Conservation (phyloP, 1,140 invertebrate genomes). For the Zaprionus davidi region DNA sequence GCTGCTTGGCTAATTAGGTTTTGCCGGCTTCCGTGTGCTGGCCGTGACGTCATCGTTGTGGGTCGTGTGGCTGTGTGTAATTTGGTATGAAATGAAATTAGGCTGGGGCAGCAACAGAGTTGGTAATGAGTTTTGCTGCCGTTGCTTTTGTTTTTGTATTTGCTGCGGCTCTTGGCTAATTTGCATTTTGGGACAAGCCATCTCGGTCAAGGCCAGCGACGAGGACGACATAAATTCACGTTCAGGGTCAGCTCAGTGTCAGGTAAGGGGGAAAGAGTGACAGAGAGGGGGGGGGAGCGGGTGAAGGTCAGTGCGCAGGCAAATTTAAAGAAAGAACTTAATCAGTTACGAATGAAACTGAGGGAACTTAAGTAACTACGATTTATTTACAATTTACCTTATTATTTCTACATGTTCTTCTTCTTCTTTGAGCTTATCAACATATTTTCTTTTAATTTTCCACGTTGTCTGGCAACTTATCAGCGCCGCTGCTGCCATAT, state of each 20-base stretch:
- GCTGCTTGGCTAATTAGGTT: conserved; percentile 73
- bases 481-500: neutral
- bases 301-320: neutral
- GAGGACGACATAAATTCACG: conserved; percentile 62
- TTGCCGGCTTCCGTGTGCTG: conserved; percentile 47
- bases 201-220: conserved; percentile 69
- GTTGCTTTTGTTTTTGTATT: conserved; percentile 53
- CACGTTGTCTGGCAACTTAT: neutral
- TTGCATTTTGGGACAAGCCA: conserved; percentile 64
- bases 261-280: neutral
- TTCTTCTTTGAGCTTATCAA: neutral
- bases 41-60: conserved; percentile 65
- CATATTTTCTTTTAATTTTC: conserved; percentile 13
- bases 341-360: neutral
- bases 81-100: conserved; percentile 78
- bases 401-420: neutral
- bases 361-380: neutral
- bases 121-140: conserved; percentile 73
- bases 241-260: conserved; percentile 44
- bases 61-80: conserved; percentile 49
- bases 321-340: conserved; percentile 23
- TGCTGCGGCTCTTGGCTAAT: conserved; percentile 54
- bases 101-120: conserved; percentile 36
- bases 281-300: no score
- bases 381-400: neutral